A percentile compares a stretch with the other conserved stretches of the same genome.
Conservation (phyloP, 1,140 invertebrate genomes). For the Drosophila pandora region DNA sequence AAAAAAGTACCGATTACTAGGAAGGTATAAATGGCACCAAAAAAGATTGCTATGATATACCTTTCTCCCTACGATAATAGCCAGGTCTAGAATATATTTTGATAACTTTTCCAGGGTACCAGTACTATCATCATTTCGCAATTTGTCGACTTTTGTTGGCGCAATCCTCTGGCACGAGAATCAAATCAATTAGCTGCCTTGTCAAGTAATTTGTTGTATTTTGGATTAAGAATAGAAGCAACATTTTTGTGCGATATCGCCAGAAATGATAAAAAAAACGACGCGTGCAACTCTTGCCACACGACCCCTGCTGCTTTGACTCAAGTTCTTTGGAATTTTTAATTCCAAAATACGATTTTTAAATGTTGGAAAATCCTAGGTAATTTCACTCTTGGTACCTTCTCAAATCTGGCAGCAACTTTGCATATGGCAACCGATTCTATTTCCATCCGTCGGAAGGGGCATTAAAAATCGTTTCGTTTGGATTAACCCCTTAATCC, state of each 20-base stretch:
- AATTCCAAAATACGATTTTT: conserved; percentile 4
- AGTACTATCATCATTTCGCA: conserved; percentile 12
- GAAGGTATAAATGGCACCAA: background rate
- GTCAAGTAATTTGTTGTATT: conserved; percentile 73
- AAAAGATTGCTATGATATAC: too few species aligned
- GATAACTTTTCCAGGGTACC: background rate
- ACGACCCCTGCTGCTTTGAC: conserved; percentile 33
- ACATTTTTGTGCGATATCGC: conserved; percentile 50
- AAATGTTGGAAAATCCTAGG: background rate
- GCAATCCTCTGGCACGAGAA: conserved; percentile 58
- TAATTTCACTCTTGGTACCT: background rate
- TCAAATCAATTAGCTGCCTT: conserved; percentile 75
- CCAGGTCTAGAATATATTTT: background rate
- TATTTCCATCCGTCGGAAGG: conserved; percentile 17
- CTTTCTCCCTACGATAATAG: too few species aligned
- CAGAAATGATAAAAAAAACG: conserved; percentile 19
- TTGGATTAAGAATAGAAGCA: conserved; percentile 67
- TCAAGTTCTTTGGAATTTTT: conserved; percentile 26
- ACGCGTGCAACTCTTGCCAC: conserved; percentile 46
- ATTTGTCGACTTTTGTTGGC: conserved; percentile 8
- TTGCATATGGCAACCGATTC: conserved; percentile 21
- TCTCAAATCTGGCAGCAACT: conserved; percentile 3
- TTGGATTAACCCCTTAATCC: conserved; percentile 21
- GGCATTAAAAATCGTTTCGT: conserved; percentile 34
- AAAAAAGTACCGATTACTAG: background rate